Percentiles rank a stretch among this genome's conserved stretches.
Conservation (phyloP, 2,888 invertebrate species). For the Xestia sexstrigata region DNA sequence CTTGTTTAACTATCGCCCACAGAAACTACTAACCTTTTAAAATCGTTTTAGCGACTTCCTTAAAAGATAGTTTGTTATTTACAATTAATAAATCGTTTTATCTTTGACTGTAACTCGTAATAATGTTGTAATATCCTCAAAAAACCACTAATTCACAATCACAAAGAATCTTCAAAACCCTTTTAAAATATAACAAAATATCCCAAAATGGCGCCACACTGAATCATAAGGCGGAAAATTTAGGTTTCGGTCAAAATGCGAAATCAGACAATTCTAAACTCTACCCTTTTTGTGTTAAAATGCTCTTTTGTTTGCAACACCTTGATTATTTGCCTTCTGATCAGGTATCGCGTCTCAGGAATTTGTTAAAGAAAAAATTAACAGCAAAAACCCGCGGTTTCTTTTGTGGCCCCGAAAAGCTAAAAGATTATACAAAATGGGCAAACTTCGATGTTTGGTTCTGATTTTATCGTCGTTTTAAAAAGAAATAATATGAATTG, state of each 20-base stretch:
- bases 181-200: slow-evolving; percentile 66
- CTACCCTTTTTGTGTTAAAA: slow-evolving; percentile 59
- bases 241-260: slow-evolving; percentile 60
- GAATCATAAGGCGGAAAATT: slow-evolving; percentile 66
- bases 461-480: slow-evolving; percentile 83
- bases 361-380: slow-evolving; percentile 79
- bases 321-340: slow-evolving; percentile 72
- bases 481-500: slow-evolving; percentile 71
- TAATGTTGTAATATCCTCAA: slow-evolving; percentile 67
- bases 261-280: slow-evolving; percentile 71
- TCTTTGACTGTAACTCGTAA: slow-evolving; percentile 36
- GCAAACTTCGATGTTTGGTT: slow-evolving; percentile 83
- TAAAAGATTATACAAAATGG: slow-evolving; percentile 83
- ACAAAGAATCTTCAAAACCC: slow-evolving; percentile 58
- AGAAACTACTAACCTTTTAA: slow-evolving; percentile 31
- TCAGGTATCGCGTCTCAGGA: slow-evolving; percentile 83
- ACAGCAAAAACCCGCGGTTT: slow-evolving; percentile 83
- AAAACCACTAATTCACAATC: slow-evolving; percentile 64
- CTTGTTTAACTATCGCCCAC: slow-evolving; percentile 49
- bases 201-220: slow-evolving; percentile 73
- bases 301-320: slow-evolving; percentile 35
- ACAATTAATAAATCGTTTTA: slow-evolving; percentile 37
- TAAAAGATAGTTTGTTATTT: slow-evolving; percentile 17
- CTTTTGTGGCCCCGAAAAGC: slow-evolving; percentile 81
- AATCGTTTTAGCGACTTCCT: slow-evolving; percentile 47